Evolutionary conservation across 2,888 invertebrate genomes (phyloP), one percentile per base, ranked within the genome.

Genomic region (Gisinianus flammeolus): DNA sequence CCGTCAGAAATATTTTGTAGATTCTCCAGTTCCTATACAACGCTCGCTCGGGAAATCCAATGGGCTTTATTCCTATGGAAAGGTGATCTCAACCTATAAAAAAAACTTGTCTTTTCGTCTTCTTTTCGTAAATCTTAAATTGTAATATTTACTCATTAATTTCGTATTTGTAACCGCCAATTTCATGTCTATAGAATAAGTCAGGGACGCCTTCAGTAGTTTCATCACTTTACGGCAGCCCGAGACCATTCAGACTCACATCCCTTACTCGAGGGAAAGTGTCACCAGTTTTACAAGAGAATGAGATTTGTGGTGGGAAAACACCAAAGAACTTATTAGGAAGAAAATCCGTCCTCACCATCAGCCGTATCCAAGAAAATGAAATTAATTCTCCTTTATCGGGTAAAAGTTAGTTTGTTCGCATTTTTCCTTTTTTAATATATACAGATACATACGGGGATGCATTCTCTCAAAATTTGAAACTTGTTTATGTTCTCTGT

Each of bases 21-120:
- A 54, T 72, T 81, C 66, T 30, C 79, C 70, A 19, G 73, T 77
- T 75, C 79, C 83, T 76, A 78, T 54, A 67, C 70, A 74, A 58
- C 83, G 87, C 70, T 86, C 87, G 81, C 91, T 91, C 87, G 89
- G 91, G 81, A 91, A 91, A 86, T 91, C 92, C 79, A 91, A 91
- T 85, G 91, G 91, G 72, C 91, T 91, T 86, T 86, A 90, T 91
- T 16, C 79, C 89, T 90, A 76, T 90, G 90, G 86, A 91, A 62
- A 62, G 26, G 62, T 62, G 10, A n/a, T n/a, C n/a, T n/a, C n/a
- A n/a, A n/a, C n/a, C n/a, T n/a, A n/a, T n/a, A n/a, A n/a, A n/a
- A n/a, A n/a, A n/a, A 72, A 28, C n/a, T n/a, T n/a, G n/a, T n/a
- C n/a, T n/a, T n/a, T n/a, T n/a, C n/a, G n/a, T n/a, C n/a, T n/a